Conservation (phyloP, 2,797 vertebrate genomes). For the Manis crassicaudata region DNA sequence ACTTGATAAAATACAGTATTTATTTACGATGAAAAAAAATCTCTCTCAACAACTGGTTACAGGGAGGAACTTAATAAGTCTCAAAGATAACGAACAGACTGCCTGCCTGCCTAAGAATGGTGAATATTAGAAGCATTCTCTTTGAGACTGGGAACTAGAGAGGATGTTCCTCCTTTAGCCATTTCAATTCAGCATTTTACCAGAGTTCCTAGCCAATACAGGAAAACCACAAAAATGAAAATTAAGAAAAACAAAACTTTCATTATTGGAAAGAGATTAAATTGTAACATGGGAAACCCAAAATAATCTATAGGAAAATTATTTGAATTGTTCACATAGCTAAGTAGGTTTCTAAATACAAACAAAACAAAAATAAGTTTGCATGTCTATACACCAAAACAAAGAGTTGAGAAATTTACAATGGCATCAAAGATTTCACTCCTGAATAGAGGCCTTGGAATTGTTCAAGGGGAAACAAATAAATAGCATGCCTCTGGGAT, state of each 20-base stretch:
- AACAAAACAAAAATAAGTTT: background rate
- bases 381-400: background rate
- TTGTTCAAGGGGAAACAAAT: background rate
- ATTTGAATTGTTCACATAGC: background rate
- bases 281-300: background rate
- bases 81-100: too few species aligned
- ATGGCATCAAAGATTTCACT: background rate
- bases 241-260: background rate
- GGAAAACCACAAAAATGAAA: background rate
- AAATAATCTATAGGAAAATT: conserved; percentile 16
- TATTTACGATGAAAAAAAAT: background rate
- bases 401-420: background rate
- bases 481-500: background rate
- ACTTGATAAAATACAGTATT: background rate
- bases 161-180: background rate
- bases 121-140: background rate
- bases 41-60: background rate
- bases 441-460: background rate
- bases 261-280: background rate
- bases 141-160: background rate
- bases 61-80: background rate
- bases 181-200: background rate
- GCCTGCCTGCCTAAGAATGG: too few species aligned
- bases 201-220: background rate
- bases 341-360: background rate